Conservation (phyloP, 2,888 invertebrate species). For the Callosobruchus maculatus region DNA sequence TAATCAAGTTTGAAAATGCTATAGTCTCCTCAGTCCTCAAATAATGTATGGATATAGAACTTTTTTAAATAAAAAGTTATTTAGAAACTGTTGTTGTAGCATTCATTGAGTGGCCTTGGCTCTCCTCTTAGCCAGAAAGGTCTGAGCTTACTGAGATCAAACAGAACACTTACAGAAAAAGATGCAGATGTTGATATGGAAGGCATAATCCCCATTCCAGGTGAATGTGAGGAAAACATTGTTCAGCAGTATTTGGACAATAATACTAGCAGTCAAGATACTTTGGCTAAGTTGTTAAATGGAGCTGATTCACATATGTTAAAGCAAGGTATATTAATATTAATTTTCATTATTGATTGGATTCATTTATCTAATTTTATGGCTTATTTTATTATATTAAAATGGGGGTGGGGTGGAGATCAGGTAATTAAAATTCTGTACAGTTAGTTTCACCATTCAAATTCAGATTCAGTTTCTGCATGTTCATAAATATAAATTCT, state of each 20-base stretch:
- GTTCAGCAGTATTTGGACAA: conserved; percentile 36
- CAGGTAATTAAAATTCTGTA: no score
- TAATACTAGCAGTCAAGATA: conserved; percentile 28
- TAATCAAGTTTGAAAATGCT: no score
- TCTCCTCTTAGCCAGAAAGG: conserved; percentile 28
- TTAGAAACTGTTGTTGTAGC: not conserved
- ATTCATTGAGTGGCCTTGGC: not conserved
- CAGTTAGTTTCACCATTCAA: no score
- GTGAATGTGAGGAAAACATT: conserved; percentile 30
- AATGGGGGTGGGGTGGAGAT: no score
- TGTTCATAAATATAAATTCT: no score
- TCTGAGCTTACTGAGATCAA: conserved; percentile 35
- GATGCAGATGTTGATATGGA: conserved; percentile 17
- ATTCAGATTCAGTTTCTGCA: no score
- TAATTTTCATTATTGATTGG: not conserved
- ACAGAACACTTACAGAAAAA: conserved; percentile 26
- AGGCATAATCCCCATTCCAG: conserved; percentile 8
- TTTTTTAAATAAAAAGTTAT: no score
- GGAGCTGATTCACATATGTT: conserved; percentile 18
- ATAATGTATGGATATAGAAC: no score
- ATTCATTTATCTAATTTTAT: no score
- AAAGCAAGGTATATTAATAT: conserved; percentile 6
- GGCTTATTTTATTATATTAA: no score
- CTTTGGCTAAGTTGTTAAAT: conserved; percentile 34
- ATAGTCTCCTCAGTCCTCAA: no score